Base-by-base conservation (phyloP, 2,888 invertebrate species). In the Macrosiphum euphorbiae region DNA sequence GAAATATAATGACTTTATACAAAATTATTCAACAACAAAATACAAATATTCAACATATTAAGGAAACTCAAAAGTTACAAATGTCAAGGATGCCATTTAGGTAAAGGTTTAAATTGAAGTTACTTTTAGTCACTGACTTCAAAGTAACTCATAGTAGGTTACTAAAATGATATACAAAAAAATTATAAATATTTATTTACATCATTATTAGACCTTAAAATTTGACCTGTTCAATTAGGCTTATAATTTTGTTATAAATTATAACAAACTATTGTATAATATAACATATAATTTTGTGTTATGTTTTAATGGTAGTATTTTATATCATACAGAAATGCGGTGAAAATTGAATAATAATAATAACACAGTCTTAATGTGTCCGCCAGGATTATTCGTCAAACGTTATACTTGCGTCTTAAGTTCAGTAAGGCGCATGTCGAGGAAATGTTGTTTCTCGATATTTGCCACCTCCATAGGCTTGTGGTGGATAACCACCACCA, bases 381-480 rank as follows among this genome's bases (percentile, higher is more conserved):
- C 61, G 55, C 93, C 90, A 94, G n/a, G 41, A 94, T 94, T 94
- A 94, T 86, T 94, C 93, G 93, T 90, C 93, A 94, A 94, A 94
- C 86, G 52, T 94, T 89, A 94, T 94, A 94, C 93, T 90, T 90
- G 93, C 86, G 86, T 90, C 90, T 90, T 86, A 41, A 88, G n/a
- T 94, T 95, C 90, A 95, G 78, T 95, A 95, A 26, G 95, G 95
- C 28, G 95, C 95, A 87, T 95, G 95, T 92, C 95, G 94, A 87
- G 94, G 94, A 94, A 95, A 95, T 58, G 95, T 94, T 78, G 94
- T 94, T 94, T 95, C 95, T 94, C 95, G 91, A 94, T 95, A 95
- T 94, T 95, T 95, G 20, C 96, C 96, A 85, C 95, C 95, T 50
- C 95, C 95, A 85, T 94, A 94, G 28, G 94, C 94, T 92, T 94